These are phyloP conservation scores for Pristiophorus japonicus DNA, from an alignment of 2,113 vertebrate species.

Conservation along the genomic window DNA sequence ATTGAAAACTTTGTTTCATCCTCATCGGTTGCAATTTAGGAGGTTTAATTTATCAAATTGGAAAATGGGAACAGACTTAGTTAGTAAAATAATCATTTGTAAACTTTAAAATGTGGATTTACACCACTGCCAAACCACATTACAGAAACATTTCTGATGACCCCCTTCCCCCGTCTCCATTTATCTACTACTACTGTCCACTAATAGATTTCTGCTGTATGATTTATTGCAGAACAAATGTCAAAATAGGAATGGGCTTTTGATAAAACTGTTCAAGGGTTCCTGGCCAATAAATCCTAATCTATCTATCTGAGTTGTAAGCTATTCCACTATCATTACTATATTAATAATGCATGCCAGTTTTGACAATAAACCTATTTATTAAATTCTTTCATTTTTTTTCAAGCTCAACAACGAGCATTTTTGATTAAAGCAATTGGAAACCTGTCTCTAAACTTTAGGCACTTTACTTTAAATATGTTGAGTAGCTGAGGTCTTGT, in stretches of 20 bases:
- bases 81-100: slow-evolving; percentile 81
- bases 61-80: slow-evolving; percentile 62
- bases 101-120: slow-evolving; percentile 78
- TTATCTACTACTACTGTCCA: slow-evolving; percentile 97
- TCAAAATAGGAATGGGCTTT: slow-evolving; percentile 98
- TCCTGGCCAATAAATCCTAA: slow-evolving; percentile 98
- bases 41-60: slow-evolving; percentile 53
- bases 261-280: slow-evolving; percentile 99
- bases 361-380: slow-evolving; percentile 86
- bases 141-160: slow-evolving; percentile 88
- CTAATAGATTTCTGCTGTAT: slow-evolving; percentile 86
- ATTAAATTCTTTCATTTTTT: slow-evolving; percentile 29
- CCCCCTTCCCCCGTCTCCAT: slow-evolving; percentile 89
- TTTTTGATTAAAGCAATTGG: slow-evolving; percentile 16
- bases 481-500: neutral
- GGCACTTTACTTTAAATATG: neutral
- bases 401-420: slow-evolving; percentile 18
- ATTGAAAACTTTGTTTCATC: neutral
- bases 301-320: slow-evolving; percentile 88
- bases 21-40: neutral
- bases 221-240: slow-evolving; percentile 99
- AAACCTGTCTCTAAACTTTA: neutral
- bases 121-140: slow-evolving; percentile 77
- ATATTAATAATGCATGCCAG: slow-evolving; percentile 91
- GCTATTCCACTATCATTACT: slow-evolving; percentile 91